Evolutionary conservation across 2,113 vertebrate species (phyloP), one percentile per base, ranked within the genome.

Genomic region (Circaetus cinerascens): DNA sequence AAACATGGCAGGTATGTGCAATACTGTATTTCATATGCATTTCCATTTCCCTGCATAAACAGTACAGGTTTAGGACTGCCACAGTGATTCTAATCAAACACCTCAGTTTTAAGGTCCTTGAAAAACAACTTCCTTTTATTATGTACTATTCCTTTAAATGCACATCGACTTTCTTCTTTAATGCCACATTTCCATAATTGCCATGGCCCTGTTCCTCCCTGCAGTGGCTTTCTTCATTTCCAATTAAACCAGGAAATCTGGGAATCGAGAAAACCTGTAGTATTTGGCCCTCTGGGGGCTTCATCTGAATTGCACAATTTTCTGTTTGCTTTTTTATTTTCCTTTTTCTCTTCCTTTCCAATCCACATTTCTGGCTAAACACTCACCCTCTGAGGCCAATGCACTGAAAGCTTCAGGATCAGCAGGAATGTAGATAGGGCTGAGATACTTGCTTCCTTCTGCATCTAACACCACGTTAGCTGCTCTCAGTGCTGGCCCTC

Each of bases 241-340:
- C 26, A 90, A 10, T 79, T 88, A 88, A 80, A 83, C n/a, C 8
- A 73, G 59, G 15, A 93, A 92, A 94, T 38, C 6, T 64, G 36
- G 15, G 36, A 88, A 94, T 81, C 30, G 69, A 78, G 36, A 72
- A 94, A 88, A 43, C 16, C 15, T 55, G 19, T 45, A 77, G 48
- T 76, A 73, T 25, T 90, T 64, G 36, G 22, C 12, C 15, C 13
- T 77, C 15, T n/a, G 15, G 15, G 19, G 2, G 2, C 7, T 83
- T 82, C 14, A 66, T n/a, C 45, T 80, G 50, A 62, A 30, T 15
- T 63, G 10, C 32, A 77, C 2, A 13, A 41, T 55, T 73, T 87
- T 89, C 6, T 79, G 32, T 41, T 84, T 67, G 46, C 14, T 30
- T 83, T 74, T 72, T 74, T 40, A 17, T 74, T 87, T 81, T 36